These are phyloP conservation scores for Esperia sulphurella DNA, from an alignment of 2,888 invertebrate genomes.

Conservation along the genomic window DNA sequence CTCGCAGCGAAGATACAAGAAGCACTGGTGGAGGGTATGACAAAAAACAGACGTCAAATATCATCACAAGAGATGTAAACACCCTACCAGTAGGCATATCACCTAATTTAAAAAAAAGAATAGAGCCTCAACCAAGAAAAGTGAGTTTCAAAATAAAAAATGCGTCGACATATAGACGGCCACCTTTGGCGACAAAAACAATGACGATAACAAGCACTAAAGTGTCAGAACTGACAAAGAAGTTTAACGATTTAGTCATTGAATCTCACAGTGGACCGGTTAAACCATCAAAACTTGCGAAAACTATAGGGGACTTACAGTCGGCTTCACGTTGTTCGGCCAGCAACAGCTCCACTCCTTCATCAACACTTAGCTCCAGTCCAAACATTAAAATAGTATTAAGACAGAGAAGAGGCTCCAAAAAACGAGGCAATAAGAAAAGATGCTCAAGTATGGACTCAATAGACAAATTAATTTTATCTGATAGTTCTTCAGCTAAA, in stretches of 20 bases:
- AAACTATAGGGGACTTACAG: slow-evolving; percentile 70
- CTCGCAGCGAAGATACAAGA: slow-evolving; percentile 57
- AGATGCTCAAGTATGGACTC: slow-evolving; percentile 74
- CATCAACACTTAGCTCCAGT: slow-evolving; percentile 66
- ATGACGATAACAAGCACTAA: slow-evolving; percentile 76
- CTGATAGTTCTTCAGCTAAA: slow-evolving; percentile 48
- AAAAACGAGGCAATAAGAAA: slow-evolving; percentile 69
- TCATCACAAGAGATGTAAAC: slow-evolving; percentile 33
- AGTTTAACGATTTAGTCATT: slow-evolving; percentile 82
- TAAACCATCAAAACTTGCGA: slow-evolving; percentile 77
- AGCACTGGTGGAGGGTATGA: slow-evolving; percentile 68
- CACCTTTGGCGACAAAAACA: slow-evolving; percentile 58
- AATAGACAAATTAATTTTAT: slow-evolving; percentile 54
- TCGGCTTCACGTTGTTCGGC: slow-evolving; percentile 44
- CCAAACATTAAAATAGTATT: slow-evolving; percentile 73
- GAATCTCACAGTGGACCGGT: slow-evolving; percentile 59
- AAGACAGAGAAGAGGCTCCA: slow-evolving; percentile 62
- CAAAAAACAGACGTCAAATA: slow-evolving; percentile 21
- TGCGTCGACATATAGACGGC: slow-evolving; percentile 63
- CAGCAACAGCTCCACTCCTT: slow-evolving; percentile 68
- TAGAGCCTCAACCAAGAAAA: slow-evolving; percentile 69
- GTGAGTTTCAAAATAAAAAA: slow-evolving; percentile 82
- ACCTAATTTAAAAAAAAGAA: slow-evolving; percentile 43
- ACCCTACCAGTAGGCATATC: slow-evolving; percentile 31
- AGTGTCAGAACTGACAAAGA: slow-evolving; percentile 84